Conservation (phyloP, 2,888 invertebrate genomes). For the Apodemia zela region DNA sequence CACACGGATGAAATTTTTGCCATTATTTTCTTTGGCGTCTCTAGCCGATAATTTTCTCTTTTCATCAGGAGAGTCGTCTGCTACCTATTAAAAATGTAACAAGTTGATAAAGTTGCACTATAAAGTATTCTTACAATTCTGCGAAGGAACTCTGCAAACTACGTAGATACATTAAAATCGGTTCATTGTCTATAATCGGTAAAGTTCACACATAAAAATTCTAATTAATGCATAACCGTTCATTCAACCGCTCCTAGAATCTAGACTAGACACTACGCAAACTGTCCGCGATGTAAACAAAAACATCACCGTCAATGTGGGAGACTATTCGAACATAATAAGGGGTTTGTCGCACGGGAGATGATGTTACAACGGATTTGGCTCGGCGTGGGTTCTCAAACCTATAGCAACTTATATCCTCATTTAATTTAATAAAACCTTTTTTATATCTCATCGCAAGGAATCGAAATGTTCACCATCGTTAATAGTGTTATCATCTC, state of each 20-base stretch:
- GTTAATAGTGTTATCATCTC: too few species aligned
- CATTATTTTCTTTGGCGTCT: too few species aligned
- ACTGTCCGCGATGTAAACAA: conserved; percentile 27
- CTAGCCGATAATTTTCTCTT: too few species aligned
- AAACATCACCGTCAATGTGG: conserved; percentile 33
- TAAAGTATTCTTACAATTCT: too few species aligned
- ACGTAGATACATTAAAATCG: not conserved
- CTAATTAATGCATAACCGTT: conserved; percentile 36
- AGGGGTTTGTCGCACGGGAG: conserved; percentile 44
- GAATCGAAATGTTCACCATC: too few species aligned
- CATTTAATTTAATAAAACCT: not conserved
- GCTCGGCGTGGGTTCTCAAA: not conserved
- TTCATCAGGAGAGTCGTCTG: too few species aligned
- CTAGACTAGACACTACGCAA: conserved; percentile 29
- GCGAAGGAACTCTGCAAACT: not conserved
- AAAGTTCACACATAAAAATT: conserved; percentile 7
- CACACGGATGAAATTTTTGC: too few species aligned
- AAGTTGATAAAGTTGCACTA: too few species aligned
- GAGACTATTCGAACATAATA: conserved; percentile 37
- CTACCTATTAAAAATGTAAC: too few species aligned
- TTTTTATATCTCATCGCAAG: too few species aligned
- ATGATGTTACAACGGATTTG: conserved; percentile 10
- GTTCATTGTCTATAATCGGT: not conserved
- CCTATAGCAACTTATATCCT: not conserved
- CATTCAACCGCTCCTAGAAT: conserved; percentile 29